A percentile compares a stretch with the other conserved stretches of the same genome.
Conservation (phyloP, 1,140 invertebrate genomes). For the Oedothorax gibbosus region DNA sequence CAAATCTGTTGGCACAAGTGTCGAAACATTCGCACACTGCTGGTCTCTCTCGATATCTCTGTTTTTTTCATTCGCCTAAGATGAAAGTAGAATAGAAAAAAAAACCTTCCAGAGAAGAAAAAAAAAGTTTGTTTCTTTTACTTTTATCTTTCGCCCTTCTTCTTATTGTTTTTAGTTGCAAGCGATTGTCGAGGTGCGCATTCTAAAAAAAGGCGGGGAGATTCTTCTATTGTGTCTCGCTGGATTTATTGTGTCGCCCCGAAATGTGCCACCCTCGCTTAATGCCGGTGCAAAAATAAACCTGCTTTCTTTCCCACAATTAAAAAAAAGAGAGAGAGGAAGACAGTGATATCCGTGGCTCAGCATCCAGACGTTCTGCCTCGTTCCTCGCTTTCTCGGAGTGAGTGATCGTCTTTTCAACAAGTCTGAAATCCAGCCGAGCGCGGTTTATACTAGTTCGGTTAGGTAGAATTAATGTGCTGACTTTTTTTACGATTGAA, state of each 20-base stretch:
- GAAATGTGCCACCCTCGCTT: constrained; percentile 59
- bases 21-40: constrained; percentile 36
- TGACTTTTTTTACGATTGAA: no score
- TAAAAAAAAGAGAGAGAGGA: background rate
- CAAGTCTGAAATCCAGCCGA: background rate
- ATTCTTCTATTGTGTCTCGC: constrained; percentile 55
- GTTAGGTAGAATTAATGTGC: no score
- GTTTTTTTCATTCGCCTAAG: background rate
- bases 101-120: no score
- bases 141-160: background rate
- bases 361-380: background rate
- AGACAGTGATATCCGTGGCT: no score
- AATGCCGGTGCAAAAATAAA: constrained; percentile 56
- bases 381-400: constrained; percentile 14
- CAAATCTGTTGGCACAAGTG: constrained; percentile 47
- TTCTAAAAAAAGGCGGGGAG: constrained; percentile 48
- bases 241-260: constrained; percentile 55
- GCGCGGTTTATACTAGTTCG: no score
- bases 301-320: constrained; percentile 7
- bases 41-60: constrained; percentile 22
- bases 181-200: constrained; percentile 44
- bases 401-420: constrained; percentile 14
- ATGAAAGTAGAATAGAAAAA: no score
- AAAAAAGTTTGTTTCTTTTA: background rate
- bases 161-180: constrained; percentile 42